Conservation (phyloP, 2,113 vertebrate genomes). For the Xenus cinereus region DNA sequence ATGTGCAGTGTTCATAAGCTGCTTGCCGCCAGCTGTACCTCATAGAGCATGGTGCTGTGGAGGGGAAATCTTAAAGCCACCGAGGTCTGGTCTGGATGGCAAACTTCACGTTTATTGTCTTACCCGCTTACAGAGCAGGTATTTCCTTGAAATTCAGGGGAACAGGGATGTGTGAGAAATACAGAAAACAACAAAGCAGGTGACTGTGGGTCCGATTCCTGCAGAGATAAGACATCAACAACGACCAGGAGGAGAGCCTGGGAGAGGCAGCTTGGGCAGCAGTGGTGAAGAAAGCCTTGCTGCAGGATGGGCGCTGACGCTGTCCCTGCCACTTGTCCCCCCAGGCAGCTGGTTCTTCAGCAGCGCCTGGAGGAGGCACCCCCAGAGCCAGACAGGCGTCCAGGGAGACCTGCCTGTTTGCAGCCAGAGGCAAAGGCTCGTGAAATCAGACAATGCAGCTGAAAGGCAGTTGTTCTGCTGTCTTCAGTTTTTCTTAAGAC, state of each 20-base stretch:
- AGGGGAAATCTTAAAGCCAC: not conserved
- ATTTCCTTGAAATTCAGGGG: not conserved
- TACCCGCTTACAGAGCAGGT: not conserved
- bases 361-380: not conserved
- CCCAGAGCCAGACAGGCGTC: not conserved
- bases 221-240: not conserved
- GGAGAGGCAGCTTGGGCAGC: not conserved
- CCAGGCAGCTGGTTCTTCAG: not conserved
- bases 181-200: not conserved
- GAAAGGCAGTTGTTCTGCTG: not conserved
- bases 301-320: fast-evolving
- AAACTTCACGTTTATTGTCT: not conserved
- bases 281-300: not conserved
- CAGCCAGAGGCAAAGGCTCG: not conserved
- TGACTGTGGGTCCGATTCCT: not conserved
- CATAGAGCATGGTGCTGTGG: too few species aligned
- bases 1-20: not conserved
- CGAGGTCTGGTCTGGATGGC: not conserved
- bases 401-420: not conserved
- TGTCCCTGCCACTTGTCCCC: not conserved
- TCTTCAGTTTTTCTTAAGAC: not conserved
- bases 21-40: not conserved
- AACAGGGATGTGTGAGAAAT: not conserved
- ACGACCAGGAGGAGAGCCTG: not conserved
- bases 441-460: not conserved